These are phyloP conservation scores for Schmidtea mediterranea DNA, from an alignment of 1,140 invertebrate genomes.

Conservation along the genomic window DNA sequence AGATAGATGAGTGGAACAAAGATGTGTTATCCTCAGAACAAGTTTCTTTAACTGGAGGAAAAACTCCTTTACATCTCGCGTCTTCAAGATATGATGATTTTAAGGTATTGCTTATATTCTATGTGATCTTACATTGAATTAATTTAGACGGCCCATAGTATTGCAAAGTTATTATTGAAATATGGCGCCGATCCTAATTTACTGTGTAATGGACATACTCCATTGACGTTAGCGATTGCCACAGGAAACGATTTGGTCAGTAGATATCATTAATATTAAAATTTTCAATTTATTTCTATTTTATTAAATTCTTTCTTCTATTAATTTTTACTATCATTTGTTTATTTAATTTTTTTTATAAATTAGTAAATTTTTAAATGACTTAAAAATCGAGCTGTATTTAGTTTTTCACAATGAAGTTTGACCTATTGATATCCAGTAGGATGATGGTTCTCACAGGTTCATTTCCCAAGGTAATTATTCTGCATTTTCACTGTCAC, in stretches of 20 bases:
- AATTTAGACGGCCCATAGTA: conserved; percentile 15
- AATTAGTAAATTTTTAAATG: no score
- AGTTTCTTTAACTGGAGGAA: conserved; percentile 16
- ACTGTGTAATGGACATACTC: conserved; percentile 24
- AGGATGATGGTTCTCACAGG: no score
- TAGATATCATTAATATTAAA: no score
- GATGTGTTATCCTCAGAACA: conserved; percentile 14
- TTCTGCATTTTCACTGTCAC: no score
- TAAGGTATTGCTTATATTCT: conserved; percentile 12
- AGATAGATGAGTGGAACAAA: conserved; percentile 22
- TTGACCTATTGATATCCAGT: no score
- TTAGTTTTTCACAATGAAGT: no score
- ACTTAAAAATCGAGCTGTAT: no score
- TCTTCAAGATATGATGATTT: conserved; percentile 23
- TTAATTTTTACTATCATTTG: no score
- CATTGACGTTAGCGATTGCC: conserved; percentile 21
- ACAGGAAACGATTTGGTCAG: conserved; percentile 24
- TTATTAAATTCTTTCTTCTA: no score
- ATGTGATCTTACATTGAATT: conserved; percentile 2
- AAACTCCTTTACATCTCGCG: conserved; percentile 24
- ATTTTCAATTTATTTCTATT: no score
- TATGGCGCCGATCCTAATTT: conserved; percentile 20
- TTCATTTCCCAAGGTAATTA: no score
- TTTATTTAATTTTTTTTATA: no score
- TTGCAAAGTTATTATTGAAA: conserved; percentile 19